A percentile compares a stretch with the other conserved stretches of the same genome.
Evolutionary conservation across 2,797 vertebrate species (phyloP).

Genomic region (Characodon lateralis): DNA sequence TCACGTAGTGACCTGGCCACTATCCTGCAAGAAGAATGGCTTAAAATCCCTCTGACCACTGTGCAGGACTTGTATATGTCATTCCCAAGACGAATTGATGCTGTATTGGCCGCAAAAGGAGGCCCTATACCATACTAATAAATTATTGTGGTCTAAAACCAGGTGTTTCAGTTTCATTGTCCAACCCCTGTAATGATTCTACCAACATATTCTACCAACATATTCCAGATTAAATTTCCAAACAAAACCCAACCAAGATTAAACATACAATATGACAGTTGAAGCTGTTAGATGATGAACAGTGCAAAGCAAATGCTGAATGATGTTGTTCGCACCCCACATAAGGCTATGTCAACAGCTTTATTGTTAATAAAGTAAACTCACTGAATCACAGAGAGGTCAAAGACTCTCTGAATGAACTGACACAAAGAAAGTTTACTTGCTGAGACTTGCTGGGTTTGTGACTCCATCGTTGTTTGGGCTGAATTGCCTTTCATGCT

Average conservation of each 20-base stretch:
- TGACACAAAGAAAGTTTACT: conserved; percentile 24
- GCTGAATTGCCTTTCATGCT: conserved; percentile 47
- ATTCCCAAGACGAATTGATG: too few species aligned
- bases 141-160: too few species aligned
- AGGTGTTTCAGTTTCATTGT: too few species aligned
- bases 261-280: background rate
- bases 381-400: background rate
- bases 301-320: background rate
- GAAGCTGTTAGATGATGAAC: background rate
- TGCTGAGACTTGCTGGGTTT: conserved; percentile 23
- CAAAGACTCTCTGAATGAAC: conserved; percentile 9
- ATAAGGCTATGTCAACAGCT: background rate
- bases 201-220: background rate
- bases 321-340: conserved; percentile 1
- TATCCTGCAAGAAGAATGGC: too few species aligned
- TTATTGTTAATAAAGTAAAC: background rate
- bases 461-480: conserved; percentile 39
- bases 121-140: too few species aligned
- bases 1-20: too few species aligned
- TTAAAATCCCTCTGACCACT: too few species aligned
- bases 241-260: background rate
- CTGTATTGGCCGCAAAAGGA: too few species aligned
- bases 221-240: background rate
- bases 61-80: too few species aligned
- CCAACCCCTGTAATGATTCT: background rate